phyloP scores from a whole-genome alignment of 1,140 invertebrate species.

The Drosophila baimaii region DNA sequence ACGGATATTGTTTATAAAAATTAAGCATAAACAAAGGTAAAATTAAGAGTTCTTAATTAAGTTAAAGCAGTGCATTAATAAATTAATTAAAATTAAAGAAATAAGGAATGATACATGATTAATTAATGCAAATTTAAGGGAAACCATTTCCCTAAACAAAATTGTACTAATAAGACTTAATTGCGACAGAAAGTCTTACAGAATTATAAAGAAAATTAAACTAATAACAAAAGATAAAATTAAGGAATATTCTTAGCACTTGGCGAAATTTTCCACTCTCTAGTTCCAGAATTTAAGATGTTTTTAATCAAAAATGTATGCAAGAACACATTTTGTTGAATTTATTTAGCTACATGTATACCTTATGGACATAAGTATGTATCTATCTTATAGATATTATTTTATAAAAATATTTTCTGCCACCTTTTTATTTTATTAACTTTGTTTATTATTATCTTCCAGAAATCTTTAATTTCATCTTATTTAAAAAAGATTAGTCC shows the following conservation, averaged over 20 bases:
- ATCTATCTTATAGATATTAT: no score
- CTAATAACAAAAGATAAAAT: not conserved
- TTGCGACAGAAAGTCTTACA: no score
- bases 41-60: not conserved
- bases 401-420: not conserved
- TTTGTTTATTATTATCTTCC: no score
- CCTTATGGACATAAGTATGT: no score
- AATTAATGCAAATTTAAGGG: not conserved
- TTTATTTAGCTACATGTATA: no score
- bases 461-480: no score
- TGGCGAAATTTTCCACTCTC: no score
- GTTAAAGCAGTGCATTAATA: not conserved
- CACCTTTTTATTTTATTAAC: not conserved
- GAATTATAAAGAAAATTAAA: no score
- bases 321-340: no score
- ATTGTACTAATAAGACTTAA: not conserved
- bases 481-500: no score
- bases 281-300: no score
- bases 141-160: not conserved
- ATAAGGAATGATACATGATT: not conserved
- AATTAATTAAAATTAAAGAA: not conserved
- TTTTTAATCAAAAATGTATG: no score
- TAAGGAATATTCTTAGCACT: not conserved
- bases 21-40: not conserved
- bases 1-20: constrained; percentile 7